Conservation (phyloP, 2,888 invertebrate genomes). For the Zhengitettix transpicula region DNA sequence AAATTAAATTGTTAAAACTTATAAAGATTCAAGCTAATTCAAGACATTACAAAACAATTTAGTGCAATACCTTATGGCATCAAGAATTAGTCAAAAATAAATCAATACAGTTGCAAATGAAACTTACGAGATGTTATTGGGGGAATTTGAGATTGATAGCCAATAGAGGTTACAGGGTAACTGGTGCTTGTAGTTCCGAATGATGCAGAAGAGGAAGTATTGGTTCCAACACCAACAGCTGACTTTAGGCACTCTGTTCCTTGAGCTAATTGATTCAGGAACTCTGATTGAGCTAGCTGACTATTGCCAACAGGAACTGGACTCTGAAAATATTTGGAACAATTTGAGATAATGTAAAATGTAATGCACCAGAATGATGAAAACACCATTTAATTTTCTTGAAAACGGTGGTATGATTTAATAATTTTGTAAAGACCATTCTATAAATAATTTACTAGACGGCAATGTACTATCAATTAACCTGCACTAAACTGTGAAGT, state of each 20-base stretch:
- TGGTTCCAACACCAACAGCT: slow-evolving; percentile 26
- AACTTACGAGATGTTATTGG: slow-evolving; percentile 4
- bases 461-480: too few species aligned
- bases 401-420: too few species aligned
- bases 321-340: slow-evolving; percentile 12
- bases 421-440: too few species aligned
- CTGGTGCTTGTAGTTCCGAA: slow-evolving; percentile 9
- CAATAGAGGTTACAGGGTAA: slow-evolving; percentile 11
- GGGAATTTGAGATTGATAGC: slow-evolving; percentile 12
- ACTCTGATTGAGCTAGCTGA: slow-evolving; percentile 40
- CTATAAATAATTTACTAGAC: too few species aligned
- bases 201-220: slow-evolving; percentile 7
- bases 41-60: too few species aligned
- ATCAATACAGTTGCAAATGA: too few species aligned
- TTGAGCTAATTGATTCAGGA: slow-evolving; percentile 38
- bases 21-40: too few species aligned
- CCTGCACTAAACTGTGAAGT: too few species aligned
- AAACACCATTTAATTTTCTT: neutral
- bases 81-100: too few species aligned
- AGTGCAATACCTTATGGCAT: too few species aligned
- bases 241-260: slow-evolving; percentile 36
- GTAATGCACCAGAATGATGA: neutral
- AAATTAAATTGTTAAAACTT: too few species aligned
- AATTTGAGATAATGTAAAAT: neutral
- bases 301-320: slow-evolving; percentile 19